Evolutionary conservation across 2,113 vertebrate species (phyloP).

Genomic region (Bolborhynchus lineola): DNA sequence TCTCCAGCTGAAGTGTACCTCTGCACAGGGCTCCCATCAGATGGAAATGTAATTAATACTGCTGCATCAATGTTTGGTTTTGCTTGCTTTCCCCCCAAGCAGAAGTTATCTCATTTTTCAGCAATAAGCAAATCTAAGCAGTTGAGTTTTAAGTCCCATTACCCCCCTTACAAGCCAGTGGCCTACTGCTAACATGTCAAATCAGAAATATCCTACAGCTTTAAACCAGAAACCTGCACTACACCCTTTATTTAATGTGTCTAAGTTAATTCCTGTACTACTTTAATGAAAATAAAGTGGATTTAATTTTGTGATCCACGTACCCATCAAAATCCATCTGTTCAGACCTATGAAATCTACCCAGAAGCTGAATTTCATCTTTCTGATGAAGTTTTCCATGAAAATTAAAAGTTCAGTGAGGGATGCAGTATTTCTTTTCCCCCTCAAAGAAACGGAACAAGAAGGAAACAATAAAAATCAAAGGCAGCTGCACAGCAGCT

Average conservation of each 20-base stretch:
- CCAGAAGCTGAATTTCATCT: conserved; percentile 59
- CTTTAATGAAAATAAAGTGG: conserved; percentile 67
- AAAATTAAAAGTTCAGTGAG: conserved; percentile 23
- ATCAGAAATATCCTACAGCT: conserved; percentile 42
- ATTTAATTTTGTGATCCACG: conserved; percentile 60
- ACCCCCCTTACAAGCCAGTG: neutral
- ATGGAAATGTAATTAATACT: neutral
- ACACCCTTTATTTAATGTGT: conserved; percentile 56
- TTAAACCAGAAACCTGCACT: conserved; percentile 65
- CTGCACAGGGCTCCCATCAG: neutral
- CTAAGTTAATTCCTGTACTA: conserved; percentile 65
- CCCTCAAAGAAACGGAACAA: neutral
- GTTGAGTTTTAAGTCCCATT: neutral
- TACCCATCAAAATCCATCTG: conserved; percentile 74
- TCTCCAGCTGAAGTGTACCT: neutral
- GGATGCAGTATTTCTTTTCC: neutral
- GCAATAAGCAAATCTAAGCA: neutral
- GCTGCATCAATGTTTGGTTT: neutral
- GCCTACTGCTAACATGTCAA: conserved; percentile 12
- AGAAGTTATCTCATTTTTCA: conserved; percentile 10
- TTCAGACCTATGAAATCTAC: conserved; percentile 55
- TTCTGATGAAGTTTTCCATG: conserved; percentile 37
- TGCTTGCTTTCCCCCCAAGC: conserved; percentile 27
- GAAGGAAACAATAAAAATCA: neutral
- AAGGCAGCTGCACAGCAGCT: neutral